Conservation (phyloP, 2,888 invertebrate species). For the Habroteleia sp. region DNA sequence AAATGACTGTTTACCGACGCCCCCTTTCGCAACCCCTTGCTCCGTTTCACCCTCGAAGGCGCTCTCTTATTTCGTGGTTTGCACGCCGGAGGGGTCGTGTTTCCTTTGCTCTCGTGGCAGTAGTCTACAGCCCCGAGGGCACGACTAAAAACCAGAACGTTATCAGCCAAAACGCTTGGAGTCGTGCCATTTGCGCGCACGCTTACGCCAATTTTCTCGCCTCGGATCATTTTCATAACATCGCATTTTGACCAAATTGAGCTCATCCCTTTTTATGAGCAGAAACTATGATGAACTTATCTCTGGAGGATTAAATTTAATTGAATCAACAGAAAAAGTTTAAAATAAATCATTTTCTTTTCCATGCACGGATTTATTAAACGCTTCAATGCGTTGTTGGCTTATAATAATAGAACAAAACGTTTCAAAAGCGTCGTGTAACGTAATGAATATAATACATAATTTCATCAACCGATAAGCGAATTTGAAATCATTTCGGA, state of each 20-base stretch:
- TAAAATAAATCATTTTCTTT: too few species aligned
- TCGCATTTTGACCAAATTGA: constrained; percentile 43
- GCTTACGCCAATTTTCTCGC: constrained; percentile 53
- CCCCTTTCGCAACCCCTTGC: constrained; percentile 58
- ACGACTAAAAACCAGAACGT: constrained; percentile 52
- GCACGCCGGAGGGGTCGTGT: constrained; percentile 50
- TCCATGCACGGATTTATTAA: too few species aligned
- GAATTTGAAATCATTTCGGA: too few species aligned
- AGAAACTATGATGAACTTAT: neutral
- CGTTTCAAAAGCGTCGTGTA: too few species aligned
- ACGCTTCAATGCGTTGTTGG: too few species aligned
- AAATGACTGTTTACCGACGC: constrained; percentile 66
- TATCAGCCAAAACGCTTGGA: constrained; percentile 54
- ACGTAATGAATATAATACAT: too few species aligned
- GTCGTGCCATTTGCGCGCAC: constrained; percentile 41
- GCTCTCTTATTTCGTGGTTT: constrained; percentile 54
- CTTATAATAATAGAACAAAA: too few species aligned
- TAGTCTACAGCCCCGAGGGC: constrained; percentile 53
- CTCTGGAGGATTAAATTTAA: neutral
- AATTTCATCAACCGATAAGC: too few species aligned
- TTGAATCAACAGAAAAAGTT: too few species aligned
- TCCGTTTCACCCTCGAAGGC: constrained; percentile 49
- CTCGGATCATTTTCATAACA: constrained; percentile 41
- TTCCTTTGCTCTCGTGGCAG: constrained; percentile 12
- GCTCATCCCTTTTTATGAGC: constrained; percentile 35